These are phyloP conservation scores for Lampris incognitus DNA, from an alignment of 2,113 vertebrate genomes.

Conservation along the genomic window DNA sequence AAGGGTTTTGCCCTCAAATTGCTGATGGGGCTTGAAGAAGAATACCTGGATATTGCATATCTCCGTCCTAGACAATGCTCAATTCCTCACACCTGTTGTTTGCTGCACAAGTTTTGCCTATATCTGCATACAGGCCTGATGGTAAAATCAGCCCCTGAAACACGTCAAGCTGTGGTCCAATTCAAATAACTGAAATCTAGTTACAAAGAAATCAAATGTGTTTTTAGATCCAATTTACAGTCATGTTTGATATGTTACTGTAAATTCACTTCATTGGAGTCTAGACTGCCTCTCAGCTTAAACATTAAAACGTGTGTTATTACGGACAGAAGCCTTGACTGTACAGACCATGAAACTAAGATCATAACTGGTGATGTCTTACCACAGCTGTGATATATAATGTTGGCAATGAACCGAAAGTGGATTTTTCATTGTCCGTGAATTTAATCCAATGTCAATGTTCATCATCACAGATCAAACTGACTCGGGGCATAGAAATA, in stretches of 20 bases:
- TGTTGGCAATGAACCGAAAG: too few species aligned
- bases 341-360: too few species aligned
- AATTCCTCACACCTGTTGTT: background rate
- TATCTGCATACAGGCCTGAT: too few species aligned
- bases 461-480: conserved; percentile 63
- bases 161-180: background rate
- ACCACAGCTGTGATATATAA: too few species aligned
- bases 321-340: conserved; percentile 30
- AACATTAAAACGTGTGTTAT: conserved; percentile 45
- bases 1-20: conserved; percentile 63
- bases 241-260: too few species aligned
- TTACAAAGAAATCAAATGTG: background rate
- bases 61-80: conserved; percentile 13
- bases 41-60: conserved; percentile 7
- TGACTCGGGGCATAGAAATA: conserved; percentile 37
- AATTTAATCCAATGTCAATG: conserved; percentile 14
- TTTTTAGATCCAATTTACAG: background rate
- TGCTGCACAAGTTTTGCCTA: background rate
- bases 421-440: too few species aligned
- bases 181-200: conserved; percentile 6
- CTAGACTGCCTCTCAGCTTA: conserved; percentile 49
- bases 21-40: conserved; percentile 6
- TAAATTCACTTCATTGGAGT: too few species aligned
- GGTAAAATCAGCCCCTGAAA: conserved; percentile 14
- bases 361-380: too few species aligned